A percentile compares a stretch with the other conserved stretches of the same genome.
Evolutionary conservation across 2,113 vertebrate genomes (phyloP).

Genomic region (Aldabrachelys gigantea): DNA sequence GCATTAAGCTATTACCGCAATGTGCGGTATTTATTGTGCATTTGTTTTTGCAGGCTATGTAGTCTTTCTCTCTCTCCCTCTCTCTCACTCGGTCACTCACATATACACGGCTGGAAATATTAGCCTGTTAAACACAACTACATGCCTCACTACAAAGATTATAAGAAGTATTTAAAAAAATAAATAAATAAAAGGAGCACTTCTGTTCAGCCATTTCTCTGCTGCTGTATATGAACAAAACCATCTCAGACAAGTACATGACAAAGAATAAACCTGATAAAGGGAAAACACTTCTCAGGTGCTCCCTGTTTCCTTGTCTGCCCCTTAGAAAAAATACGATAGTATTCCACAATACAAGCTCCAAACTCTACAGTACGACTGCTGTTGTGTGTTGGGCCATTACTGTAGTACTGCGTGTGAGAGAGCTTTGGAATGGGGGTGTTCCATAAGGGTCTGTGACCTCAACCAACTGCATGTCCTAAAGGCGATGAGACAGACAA

Average conservation of each 20-base stretch:
- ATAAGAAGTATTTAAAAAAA: background rate
- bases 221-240: constrained; percentile 38
- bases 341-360: background rate
- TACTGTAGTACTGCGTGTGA: rapidly evolving
- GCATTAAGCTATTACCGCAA: background rate
- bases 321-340: background rate
- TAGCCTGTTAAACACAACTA: background rate
- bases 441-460: rapidly evolving
- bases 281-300: background rate
- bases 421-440: rapidly evolving
- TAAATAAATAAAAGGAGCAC: background rate
- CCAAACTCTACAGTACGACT: background rate
- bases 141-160: constrained; percentile 45
- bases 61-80: background rate
- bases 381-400: no score
- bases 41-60: background rate
- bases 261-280: constrained; percentile 21
- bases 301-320: background rate
- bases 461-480: background rate
- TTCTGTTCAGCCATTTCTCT: constrained; percentile 52
- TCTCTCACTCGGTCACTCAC: rapidly evolving
- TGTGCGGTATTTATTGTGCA: rapidly evolving
- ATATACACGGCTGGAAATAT: background rate
- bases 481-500: rapidly evolving
- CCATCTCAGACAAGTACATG: background rate